Conservation (phyloP, 2,888 invertebrate species). For the Phrixothrix hirtus region DNA sequence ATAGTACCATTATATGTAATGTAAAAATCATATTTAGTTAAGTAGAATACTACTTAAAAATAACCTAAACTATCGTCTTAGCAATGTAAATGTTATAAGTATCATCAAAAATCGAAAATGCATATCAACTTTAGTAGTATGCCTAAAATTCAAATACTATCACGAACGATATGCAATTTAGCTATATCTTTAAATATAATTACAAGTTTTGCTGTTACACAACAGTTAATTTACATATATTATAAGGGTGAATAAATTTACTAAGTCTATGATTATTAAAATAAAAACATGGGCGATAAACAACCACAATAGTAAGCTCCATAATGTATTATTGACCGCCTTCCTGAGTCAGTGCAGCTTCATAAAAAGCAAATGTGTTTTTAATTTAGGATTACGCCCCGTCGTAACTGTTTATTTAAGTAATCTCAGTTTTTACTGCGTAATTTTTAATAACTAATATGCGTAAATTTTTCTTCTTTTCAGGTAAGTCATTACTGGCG, state of each 20-base stretch:
- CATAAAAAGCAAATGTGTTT: slow-evolving; percentile 9
- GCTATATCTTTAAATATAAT: slow-evolving; percentile 22
- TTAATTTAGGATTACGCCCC: slow-evolving; percentile 3
- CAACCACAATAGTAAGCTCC: slow-evolving; percentile 12
- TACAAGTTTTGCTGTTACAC: slow-evolving; percentile 19
- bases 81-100: no score
- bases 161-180: slow-evolving; percentile 4
- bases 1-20: no score
- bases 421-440: slow-evolving; percentile 4
- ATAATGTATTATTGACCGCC: slow-evolving; percentile 6
- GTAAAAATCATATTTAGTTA: no score
- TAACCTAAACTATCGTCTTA: no score
- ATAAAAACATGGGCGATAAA: slow-evolving; percentile 19
- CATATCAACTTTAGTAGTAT: no score
- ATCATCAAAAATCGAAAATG: no score
- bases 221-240: slow-evolving; percentile 20
- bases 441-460: slow-evolving; percentile 24
- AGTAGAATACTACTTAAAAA: no score
- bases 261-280: slow-evolving; percentile 14
- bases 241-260: slow-evolving; percentile 25
- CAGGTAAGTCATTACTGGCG: slow-evolving; percentile 38
- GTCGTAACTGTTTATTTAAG: neutral
- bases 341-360: slow-evolving; percentile 6
- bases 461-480: slow-evolving; percentile 34
- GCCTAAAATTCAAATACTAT: no score